These are phyloP conservation scores for Megaceryle alcyon DNA, from an alignment of 2,797 vertebrate genomes.

Conservation along the genomic window DNA sequence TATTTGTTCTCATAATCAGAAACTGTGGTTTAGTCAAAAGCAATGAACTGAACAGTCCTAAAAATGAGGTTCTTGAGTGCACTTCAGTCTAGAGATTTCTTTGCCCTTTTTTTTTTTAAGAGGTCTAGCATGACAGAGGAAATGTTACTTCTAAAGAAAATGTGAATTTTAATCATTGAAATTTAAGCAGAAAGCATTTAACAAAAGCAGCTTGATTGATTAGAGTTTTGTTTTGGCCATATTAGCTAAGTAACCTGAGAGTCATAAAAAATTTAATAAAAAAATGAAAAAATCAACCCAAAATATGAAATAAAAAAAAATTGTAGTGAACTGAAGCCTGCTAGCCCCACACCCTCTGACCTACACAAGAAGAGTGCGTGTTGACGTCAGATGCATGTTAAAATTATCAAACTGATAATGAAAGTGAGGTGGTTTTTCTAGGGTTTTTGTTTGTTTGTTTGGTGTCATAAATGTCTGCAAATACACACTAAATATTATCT, in stretches of 20 bases:
- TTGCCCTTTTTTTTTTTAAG: not conserved
- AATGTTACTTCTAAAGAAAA: not conserved
- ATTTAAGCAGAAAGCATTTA: not conserved
- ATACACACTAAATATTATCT: not conserved
- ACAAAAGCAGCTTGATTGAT: not conserved
- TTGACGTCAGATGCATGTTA: not conserved
- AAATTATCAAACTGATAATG: not conserved
- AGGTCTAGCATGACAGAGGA: not conserved
- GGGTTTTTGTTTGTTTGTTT: not conserved
- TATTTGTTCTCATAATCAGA: not conserved
- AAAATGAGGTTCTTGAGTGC: not conserved
- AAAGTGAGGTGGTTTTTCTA: not conserved
- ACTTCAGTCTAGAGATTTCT: not conserved
- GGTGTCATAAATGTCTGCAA: not conserved
- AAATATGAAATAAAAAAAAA: not conserved
- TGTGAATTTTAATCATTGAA: not conserved
- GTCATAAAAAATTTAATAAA: not conserved
- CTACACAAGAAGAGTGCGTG: not conserved
- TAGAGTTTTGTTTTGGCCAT: not conserved
- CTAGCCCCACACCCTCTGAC: not conserved
- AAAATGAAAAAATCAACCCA: not conserved
- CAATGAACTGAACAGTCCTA: not conserved
- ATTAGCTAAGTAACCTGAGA: not conserved
- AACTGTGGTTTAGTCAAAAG: not conserved
- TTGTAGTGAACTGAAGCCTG: not conserved